phyloP scores from a whole-genome alignment of 2,113 vertebrate species.

The Cavia porcellus region DNA sequence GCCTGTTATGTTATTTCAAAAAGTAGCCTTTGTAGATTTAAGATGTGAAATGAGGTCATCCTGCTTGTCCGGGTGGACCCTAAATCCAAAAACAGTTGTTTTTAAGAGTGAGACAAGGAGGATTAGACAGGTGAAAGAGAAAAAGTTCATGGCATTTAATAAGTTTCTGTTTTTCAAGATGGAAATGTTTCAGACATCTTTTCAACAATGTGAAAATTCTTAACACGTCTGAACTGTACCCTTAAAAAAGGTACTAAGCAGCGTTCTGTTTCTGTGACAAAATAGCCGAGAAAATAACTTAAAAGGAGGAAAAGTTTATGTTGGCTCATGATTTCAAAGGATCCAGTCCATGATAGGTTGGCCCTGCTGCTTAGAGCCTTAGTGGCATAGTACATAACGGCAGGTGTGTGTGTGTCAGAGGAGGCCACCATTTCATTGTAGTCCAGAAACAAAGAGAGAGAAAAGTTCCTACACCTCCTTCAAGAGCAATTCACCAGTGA shows the following conservation, averaged over 20 bases:
- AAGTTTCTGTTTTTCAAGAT: constrained; percentile 11
- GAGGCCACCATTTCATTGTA: neutral
- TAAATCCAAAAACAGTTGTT: neutral
- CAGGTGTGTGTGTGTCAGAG: too few species aligned
- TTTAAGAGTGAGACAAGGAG: neutral
- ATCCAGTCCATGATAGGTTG: neutral
- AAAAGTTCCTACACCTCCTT: neutral
- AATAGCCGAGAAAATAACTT: neutral
- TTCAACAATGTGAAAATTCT: neutral
- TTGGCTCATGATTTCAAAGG: neutral
- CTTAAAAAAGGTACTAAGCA: neutral
- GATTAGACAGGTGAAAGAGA: neutral
- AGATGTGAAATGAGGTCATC: neutral
- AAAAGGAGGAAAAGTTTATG: neutral
- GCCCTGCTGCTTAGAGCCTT: neutral
- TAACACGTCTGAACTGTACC: neutral
- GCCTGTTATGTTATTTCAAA: neutral
- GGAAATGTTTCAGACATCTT: neutral
- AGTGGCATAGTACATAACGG: too few species aligned
- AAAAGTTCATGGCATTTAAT: neutral
- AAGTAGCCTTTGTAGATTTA: neutral
- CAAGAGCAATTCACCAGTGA: neutral
- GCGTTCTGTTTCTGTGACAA: neutral
- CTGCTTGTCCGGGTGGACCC: neutral
- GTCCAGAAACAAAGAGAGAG: neutral